Percentiles rank a stretch among this genome's conserved stretches.
Conservation (phyloP, 2,888 invertebrate genomes). For the Nomada fabriciana region DNA sequence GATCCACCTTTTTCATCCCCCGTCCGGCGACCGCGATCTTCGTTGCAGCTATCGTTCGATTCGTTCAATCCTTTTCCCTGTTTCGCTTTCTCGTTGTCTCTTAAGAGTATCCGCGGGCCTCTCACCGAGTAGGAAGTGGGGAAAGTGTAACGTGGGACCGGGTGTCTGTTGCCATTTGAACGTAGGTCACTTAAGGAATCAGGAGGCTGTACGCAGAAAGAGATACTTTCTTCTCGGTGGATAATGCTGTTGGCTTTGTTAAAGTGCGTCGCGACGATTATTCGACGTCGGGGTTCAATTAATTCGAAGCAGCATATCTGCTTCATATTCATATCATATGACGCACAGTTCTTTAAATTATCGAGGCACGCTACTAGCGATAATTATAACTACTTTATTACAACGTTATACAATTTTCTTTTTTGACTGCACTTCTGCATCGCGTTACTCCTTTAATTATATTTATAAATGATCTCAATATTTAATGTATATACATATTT, state of each 20-base stretch:
- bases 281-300: too few species aligned
- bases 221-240: slow-evolving; percentile 17
- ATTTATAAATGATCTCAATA: neutral
- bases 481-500: neutral
- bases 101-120: slow-evolving; percentile 36
- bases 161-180: slow-evolving; percentile 59
- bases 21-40: slow-evolving; percentile 18
- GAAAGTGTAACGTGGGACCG: slow-evolving; percentile 80
- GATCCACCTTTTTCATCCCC: slow-evolving; percentile 57
- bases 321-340: too few species aligned
- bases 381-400: too few species aligned
- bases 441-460: too few species aligned
- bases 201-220: slow-evolving; percentile 1
- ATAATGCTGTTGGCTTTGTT: neutral
- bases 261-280: neutral
- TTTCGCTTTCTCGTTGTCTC: slow-evolving; percentile 3
- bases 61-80: neutral
- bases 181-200: slow-evolving; percentile 30
- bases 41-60: neutral
- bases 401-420: too few species aligned
- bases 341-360: too few species aligned
- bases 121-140: slow-evolving; percentile 50
- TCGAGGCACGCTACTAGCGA: too few species aligned
- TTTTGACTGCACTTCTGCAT: too few species aligned
- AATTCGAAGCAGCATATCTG: too few species aligned